Base-by-base conservation (phyloP, 2,797 vertebrate species). In the Aplochiton taeniatus region DNA sequence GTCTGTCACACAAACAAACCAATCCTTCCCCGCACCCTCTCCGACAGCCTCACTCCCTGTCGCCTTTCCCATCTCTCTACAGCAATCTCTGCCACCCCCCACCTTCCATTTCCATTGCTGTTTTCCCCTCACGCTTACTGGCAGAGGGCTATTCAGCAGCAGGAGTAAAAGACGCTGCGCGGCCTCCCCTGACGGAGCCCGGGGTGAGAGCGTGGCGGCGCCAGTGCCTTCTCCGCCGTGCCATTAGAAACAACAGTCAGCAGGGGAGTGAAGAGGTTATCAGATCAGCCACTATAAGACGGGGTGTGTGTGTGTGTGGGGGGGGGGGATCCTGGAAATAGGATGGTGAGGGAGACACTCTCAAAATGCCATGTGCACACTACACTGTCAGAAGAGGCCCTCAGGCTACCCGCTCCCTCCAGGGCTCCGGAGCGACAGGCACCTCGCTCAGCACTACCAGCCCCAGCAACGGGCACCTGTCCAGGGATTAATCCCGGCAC, bases 401-500 rank as follows among this genome's bases (percentile, higher is more conserved):
- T 31, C 0, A 42, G 65, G 74, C 78, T 65, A 69, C 61, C 68
- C 66, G 69, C 75, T 86, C 78, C 79, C 77, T 85, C 13, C 0
- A 41, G 13, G 44, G 75, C 83, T 73, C 69, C 42, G 47, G 67
- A 79, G 77, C 31, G 6, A 73, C 58, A 14, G 42, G 45, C 64
- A 31, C 17, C 17, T 31, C 54, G 68, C 69, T 72, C 47, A 69
- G 62, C 70, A 50, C 61, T 3, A 7, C 58, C 17, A 20, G 69
- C 58, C 58, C 49, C 13, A 45, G 49, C 61, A 65, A 54, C 8
- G 41, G 75, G 79, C 71, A 68, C 61, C 72, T 75, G 67, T 83
- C 78, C 72, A 76, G 58, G 75, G 75, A 85, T 85, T 84, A 80
- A 68, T 65, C 31, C 31, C 63, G 58, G 16, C 70, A 76, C 68